Conservation (phyloP, 2,888 invertebrate species). For the Peribatodes rhomboidaria region DNA sequence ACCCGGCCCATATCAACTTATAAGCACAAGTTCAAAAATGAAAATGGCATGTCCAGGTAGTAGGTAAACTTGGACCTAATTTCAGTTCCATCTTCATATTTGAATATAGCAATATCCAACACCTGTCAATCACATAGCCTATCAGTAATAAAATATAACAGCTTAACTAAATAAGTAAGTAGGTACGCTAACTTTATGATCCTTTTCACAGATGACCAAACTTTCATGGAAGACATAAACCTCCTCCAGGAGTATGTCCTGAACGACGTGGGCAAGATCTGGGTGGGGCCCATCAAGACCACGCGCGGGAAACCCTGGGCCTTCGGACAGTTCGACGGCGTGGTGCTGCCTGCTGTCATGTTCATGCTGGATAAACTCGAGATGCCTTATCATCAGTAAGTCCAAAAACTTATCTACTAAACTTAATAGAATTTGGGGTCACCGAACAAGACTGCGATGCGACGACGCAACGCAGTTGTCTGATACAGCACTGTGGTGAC, state of each 20-base stretch:
- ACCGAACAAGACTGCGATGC: no score
- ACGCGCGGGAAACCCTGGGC: conserved; percentile 93
- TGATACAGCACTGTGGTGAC: no score
- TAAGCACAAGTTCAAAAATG: no score
- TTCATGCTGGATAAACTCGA: conserved; percentile 90
- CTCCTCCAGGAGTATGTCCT: conserved; percentile 92
- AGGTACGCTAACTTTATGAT: not conserved
- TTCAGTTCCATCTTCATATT: no score
- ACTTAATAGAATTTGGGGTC: no score
- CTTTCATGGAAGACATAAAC: conserved; percentile 90
- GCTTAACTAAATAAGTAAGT: no score
- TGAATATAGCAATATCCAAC: no score
- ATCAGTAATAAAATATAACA: no score
- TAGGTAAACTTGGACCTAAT: no score
- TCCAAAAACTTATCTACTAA: conserved; percentile 25
- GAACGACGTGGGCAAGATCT: conserved; percentile 94
- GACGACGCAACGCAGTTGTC: no score
- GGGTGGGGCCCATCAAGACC: conserved; percentile 91
- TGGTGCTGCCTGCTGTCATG: conserved; percentile 90
- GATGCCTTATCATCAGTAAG: conserved; percentile 85
- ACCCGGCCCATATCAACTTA: no score
- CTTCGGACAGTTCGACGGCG: conserved; percentile 93
- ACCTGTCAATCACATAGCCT: not conserved
- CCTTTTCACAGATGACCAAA: conserved; percentile 88
- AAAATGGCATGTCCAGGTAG: no score